A percentile compares a stretch with the other conserved stretches of the same genome.
These are phyloP conservation scores for Oligia latruncula DNA, from an alignment of 2,888 invertebrate genomes.

Conservation along the genomic window DNA sequence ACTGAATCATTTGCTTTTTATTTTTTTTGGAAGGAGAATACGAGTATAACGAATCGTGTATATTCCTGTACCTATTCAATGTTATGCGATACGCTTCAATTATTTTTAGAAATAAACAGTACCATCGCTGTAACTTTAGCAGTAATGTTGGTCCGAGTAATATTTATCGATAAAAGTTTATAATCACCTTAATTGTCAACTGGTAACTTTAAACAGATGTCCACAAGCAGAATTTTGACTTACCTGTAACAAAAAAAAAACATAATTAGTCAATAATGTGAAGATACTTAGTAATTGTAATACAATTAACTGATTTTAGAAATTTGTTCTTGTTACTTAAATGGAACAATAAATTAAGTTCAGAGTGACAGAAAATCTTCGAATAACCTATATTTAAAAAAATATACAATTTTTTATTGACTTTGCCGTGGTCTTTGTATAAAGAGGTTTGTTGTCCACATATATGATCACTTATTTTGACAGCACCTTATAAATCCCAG, in stretches of 20 bases:
- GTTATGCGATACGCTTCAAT: background rate
- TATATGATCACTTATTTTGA: background rate
- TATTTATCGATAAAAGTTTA: background rate
- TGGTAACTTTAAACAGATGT: background rate
- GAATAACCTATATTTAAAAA: no score
- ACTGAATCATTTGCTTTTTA: background rate
- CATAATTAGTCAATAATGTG: background rate
- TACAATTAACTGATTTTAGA: background rate
- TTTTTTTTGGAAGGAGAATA: background rate
- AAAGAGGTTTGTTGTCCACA: background rate
- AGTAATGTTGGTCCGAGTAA: background rate
- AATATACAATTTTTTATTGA: no score
- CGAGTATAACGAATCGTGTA: background rate
- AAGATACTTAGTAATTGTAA: background rate
- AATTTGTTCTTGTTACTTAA: background rate
- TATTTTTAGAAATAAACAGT: background rate
- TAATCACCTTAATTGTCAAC: background rate
- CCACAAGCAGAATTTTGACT: background rate
- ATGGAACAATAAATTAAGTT: background rate
- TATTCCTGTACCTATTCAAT: background rate
- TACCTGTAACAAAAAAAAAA: slow-evolving; percentile 41
- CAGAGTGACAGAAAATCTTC: background rate
- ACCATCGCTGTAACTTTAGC: no score
- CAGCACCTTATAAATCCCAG: background rate
- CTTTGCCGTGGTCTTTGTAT: background rate